Evolutionary conservation across 30 jellyfish, hydroid and myxozoan genomes (phyloP).

Genomic region (Calvadosia cruxmelitensis): DNA sequence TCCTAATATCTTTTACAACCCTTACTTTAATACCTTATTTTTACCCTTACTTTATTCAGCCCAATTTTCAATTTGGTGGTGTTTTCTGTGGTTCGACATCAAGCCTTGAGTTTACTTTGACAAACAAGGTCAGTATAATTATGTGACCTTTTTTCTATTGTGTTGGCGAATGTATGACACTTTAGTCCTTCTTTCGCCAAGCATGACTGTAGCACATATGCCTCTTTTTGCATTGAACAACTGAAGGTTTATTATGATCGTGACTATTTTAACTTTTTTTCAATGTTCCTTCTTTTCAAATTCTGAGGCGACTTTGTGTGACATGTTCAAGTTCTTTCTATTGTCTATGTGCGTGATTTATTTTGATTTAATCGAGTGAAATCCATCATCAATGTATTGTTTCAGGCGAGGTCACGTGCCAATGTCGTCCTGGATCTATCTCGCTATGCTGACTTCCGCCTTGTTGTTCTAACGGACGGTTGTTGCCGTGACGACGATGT

Average conservation of each 20-base stretch:
- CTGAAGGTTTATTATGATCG: neutral
- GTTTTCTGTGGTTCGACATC: constrained; percentile 70
- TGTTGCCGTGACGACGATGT: constrained; percentile 12
- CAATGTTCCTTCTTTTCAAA: neutral
- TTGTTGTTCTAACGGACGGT: constrained; percentile 14
- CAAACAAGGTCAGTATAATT: constrained; percentile 35
- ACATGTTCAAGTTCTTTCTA: too few relatives aligned
- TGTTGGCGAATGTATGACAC: neutral
- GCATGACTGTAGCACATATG: neutral
- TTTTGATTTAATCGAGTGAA: too few relatives aligned
- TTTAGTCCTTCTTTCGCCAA: neutral
- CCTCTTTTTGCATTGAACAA: neutral
- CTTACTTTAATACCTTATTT: too few relatives aligned
- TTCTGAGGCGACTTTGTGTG: too few relatives aligned
- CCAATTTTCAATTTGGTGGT: constrained; percentile 71
- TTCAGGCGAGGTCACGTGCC: constrained; percentile 71
- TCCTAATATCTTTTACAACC: too few relatives aligned
- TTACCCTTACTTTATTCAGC: constrained; percentile 24
- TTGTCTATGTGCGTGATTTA: too few relatives aligned
- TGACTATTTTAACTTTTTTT: neutral
- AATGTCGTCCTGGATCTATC: constrained; percentile 59
- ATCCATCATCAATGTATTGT: too few relatives aligned
- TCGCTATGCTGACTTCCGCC: constrained; percentile 35
- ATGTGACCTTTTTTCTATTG: neutral
- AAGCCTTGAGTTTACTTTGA: constrained; percentile 46